Evolutionary conservation across 2,888 invertebrate genomes (phyloP).

Genomic region (Epiblema foenella): DNA sequence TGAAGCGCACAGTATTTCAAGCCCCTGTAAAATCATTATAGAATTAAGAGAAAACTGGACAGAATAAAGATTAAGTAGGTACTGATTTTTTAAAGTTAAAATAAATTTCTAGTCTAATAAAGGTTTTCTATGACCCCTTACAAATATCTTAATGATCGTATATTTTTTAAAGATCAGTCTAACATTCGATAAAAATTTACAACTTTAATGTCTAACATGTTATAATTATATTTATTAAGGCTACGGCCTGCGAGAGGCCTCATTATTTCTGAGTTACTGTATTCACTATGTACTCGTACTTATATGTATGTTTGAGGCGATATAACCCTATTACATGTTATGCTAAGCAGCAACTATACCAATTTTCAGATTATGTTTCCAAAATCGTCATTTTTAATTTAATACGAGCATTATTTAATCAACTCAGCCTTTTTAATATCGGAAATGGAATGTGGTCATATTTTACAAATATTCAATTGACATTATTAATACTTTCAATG

Average conservation of each 20-base stretch:
- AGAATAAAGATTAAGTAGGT: slow-evolving; percentile 72
- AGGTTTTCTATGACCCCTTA: slow-evolving; percentile 73
- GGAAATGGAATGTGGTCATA: not conserved
- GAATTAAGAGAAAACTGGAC: slow-evolving; percentile 70
- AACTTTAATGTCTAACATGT: slow-evolving; percentile 65
- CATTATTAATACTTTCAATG: not conserved
- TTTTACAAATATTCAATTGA: no score
- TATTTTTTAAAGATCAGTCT: slow-evolving; percentile 83
- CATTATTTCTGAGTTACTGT: slow-evolving; percentile 26
- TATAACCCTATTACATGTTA: slow-evolving; percentile 1
- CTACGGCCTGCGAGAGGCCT: slow-evolving; percentile 58
- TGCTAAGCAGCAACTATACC: not conserved
- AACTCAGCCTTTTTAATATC: slow-evolving; percentile 3
- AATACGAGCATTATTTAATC: not conserved
- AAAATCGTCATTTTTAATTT: not conserved
- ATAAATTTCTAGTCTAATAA: slow-evolving; percentile 63
- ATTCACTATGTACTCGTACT: not conserved
- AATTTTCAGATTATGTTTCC: not conserved
- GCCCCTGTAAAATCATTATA: slow-evolving; percentile 68
- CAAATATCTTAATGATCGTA: slow-evolving; percentile 71
- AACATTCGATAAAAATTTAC: slow-evolving; percentile 83
- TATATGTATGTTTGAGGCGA: slow-evolving; percentile 2
- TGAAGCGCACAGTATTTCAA: slow-evolving; percentile 50
- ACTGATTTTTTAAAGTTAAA: slow-evolving; percentile 56
- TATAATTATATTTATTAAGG: slow-evolving; percentile 63